These are phyloP conservation scores for Ethmia dodecea DNA, from an alignment of 2,888 invertebrate genomes.

Conservation along the genomic window DNA sequence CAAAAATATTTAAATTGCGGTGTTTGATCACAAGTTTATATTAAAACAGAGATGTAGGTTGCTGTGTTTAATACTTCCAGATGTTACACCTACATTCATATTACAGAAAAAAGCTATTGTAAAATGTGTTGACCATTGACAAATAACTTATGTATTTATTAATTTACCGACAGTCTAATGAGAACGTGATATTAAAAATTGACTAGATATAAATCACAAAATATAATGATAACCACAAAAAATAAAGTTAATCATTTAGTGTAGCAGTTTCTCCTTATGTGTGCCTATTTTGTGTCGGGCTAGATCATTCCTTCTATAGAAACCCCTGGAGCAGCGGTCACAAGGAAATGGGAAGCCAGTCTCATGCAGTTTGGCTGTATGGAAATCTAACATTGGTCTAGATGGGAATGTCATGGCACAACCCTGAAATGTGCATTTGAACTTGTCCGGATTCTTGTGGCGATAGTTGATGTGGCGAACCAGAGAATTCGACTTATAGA, in stretches of 20 bases:
- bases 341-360: conserved; percentile 51
- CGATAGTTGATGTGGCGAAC: conserved; percentile 57
- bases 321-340: conserved; percentile 53
- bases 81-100: too few species aligned
- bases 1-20: neutral
- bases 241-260: too few species aligned
- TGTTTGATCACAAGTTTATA: neutral
- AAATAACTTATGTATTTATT: too few species aligned
- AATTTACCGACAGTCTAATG: too few species aligned
- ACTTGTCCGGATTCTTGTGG: conserved; percentile 51
- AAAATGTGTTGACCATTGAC: too few species aligned
- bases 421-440: conserved; percentile 44
- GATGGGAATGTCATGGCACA: conserved; percentile 52
- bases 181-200: too few species aligned
- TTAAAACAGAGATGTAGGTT: neutral
- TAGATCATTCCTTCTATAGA: conserved; percentile 62
- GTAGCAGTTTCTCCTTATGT: conserved; percentile 56
- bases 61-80: too few species aligned
- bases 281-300: conserved; percentile 56
- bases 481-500: conserved; percentile 44
- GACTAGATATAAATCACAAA: too few species aligned
- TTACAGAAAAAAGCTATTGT: too few species aligned
- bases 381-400: conserved; percentile 53
- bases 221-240: too few species aligned
- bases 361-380: conserved; percentile 52